phyloP scores from a whole-genome alignment of 2,888 invertebrate species.

The Deladenus siricidicola region DNA sequence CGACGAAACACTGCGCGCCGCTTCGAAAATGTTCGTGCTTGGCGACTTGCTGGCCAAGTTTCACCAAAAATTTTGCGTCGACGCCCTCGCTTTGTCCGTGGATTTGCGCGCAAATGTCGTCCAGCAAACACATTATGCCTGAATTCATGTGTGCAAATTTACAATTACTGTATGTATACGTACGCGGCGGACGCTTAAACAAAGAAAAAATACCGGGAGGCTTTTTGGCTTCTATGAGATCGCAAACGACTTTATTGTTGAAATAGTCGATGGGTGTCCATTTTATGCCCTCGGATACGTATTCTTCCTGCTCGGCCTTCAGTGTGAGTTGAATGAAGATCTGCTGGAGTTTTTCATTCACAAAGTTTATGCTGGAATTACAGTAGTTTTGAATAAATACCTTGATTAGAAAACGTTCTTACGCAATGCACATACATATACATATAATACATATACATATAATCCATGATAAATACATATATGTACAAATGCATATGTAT shows the following conservation, averaged over 20 bases:
- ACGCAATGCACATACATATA: too few species aligned
- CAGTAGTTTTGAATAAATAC: background rate
- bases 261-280: constrained; percentile 67
- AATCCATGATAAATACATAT: too few species aligned
- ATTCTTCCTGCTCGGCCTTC: constrained; percentile 67
- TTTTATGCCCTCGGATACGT: constrained; percentile 64
- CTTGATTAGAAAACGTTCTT: too few species aligned
- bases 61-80: constrained; percentile 58
- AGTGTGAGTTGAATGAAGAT: constrained; percentile 67
- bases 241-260: constrained; percentile 67
- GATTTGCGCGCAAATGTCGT: constrained; percentile 66
- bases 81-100: constrained; percentile 65
- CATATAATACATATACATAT: too few species aligned
- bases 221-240: constrained; percentile 62
- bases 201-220: constrained; percentile 58
- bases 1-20: constrained; percentile 60
- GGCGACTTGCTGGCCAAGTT: constrained; percentile 59
- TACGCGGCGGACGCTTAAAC: background rate
- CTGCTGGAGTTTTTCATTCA: constrained; percentile 67
- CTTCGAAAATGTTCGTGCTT: constrained; percentile 62
- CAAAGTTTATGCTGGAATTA: constrained; percentile 64
- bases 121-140: constrained; percentile 62
- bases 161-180: background rate
- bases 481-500: background rate
- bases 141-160: background rate